These are phyloP conservation scores for Nesogale talazaci DNA, from an alignment of 2,113 vertebrate genomes.

Conservation along the genomic window DNA sequence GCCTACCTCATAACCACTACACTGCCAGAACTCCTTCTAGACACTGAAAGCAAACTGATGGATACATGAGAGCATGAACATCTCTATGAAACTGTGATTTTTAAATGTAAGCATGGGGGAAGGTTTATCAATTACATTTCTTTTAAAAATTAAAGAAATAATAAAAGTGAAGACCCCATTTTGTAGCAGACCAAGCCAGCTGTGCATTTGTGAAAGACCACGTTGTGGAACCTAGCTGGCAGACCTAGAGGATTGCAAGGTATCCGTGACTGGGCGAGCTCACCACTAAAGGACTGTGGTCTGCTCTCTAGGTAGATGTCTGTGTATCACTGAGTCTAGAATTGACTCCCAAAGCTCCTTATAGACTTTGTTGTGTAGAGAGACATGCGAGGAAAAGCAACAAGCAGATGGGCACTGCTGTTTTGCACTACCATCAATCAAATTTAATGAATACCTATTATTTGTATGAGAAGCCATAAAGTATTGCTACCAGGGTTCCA, in stretches of 20 bases:
- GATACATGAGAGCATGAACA: too few relatives aligned
- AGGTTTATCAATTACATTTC: neutral
- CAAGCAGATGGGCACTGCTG: neutral
- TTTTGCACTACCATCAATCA: neutral
- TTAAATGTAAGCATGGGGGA: neutral
- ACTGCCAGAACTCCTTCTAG: too few relatives aligned
- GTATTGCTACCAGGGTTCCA: too few relatives aligned
- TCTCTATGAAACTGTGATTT: neutral
- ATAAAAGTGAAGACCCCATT: neutral
- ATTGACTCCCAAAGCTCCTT: conserved; percentile 51
- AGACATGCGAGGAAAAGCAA: neutral
- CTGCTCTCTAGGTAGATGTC: conserved; percentile 42
- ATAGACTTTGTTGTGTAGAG: neutral
- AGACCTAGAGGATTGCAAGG: conserved; percentile 12
- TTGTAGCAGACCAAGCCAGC: neutral
- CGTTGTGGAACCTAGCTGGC: neutral
- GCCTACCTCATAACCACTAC: too few relatives aligned
- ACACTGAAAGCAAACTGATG: too few relatives aligned
- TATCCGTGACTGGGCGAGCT: neutral
- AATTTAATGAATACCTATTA: too few relatives aligned
- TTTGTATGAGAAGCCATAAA: too few relatives aligned
- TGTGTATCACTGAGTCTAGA: conserved; percentile 62
- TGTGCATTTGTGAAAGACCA: conserved; percentile 18
- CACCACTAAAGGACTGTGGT: conserved; percentile 36
- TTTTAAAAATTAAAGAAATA: neutral